Base-by-base conservation (phyloP, 2,797 vertebrate genomes). In the Gastrophryne carolinensis region DNA sequence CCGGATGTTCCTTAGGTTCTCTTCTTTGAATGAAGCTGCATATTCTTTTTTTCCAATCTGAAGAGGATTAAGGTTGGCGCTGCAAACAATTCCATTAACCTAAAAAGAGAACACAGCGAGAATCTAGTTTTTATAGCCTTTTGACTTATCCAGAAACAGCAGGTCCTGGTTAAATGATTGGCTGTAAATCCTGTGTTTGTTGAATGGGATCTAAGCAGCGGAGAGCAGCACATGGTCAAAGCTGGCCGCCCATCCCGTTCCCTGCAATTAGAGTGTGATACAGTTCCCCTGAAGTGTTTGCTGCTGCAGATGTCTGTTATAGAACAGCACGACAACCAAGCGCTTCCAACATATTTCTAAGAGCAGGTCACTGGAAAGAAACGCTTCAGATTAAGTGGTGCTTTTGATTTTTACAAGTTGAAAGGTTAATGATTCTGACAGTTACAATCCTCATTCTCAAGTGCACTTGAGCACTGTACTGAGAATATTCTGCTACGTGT, bases 1-100 rank as follows among this genome's bases (percentile, higher is more conserved):
- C 67, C 90, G 87, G 0, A 70, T 49, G 24, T 84, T 76, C 81
- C 83, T 81, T 75, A 96, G 86, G 79, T 84, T 94, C 84, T 97
- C 95, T 17, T 90, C 85, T 0, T 73, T 87, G 85, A 97, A 96
- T 17, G 92, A 89, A 5, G 80, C 78, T 13, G 76, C 60, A 53
- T 90, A 82, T 66, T 81, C 61, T 29, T 73, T 85, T 68, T 66
- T 81, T 10, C 86, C 89, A 34, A 95, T 92, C 72, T 92, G 87
- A 82, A 94, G 81, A 54, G 90, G 91, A 82, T 97, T 90, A 37
- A 91, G 83, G 64, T 80, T 81, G 73, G 89, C 84, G 13, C 90
- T 82, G 80, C 95, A 97, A 72, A 79, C 90, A 78, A 96, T 76
- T 12, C 89, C 87, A 37, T 71, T 84, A 24, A 80, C 80, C 91